phyloP scores from a whole-genome alignment of 2,113 vertebrate genomes.

The Oncorhynchus masou region DNA sequence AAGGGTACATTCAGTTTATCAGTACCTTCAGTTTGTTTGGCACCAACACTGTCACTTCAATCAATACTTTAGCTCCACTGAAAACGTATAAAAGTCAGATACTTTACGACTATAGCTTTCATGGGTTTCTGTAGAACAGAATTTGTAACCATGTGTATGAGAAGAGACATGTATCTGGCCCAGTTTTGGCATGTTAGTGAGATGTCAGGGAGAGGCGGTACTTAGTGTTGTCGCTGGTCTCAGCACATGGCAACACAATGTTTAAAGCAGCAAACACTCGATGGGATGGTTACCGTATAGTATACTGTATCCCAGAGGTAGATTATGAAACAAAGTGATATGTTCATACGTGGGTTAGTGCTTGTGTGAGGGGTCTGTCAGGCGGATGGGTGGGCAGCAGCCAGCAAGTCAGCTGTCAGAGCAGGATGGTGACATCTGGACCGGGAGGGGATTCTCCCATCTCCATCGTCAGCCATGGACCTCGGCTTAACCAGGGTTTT shows the following conservation, averaged over 20 bases:
- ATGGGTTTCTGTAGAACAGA: neutral
- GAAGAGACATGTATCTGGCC: neutral
- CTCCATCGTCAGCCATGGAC: constrained; percentile 31
- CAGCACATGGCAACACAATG: neutral
- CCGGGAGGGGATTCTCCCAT: neutral
- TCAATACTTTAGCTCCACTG: neutral
- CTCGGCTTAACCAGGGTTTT: constrained; percentile 65
- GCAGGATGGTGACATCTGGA: constrained; percentile 67
- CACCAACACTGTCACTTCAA: neutral
- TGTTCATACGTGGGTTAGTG: constrained; percentile 64
- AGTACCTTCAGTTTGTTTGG: neutral
- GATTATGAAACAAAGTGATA: constrained; percentile 64
- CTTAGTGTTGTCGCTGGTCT: neutral
- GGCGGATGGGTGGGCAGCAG: constrained; percentile 1
- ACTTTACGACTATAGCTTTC: neutral
- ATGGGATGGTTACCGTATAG: neutral
- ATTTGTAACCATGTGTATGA: neutral
- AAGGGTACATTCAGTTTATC: neutral
- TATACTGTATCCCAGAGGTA: neutral
- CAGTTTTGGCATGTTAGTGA: neutral
- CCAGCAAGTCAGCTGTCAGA: constrained; percentile 33
- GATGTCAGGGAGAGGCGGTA: neutral
- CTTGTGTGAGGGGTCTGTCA: neutral
- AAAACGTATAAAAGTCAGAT: neutral
- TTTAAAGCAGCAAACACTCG: neutral